Evolutionary conservation across 2,797 vertebrate species (phyloP).

Genomic region (Bovichtus variegatus): DNA sequence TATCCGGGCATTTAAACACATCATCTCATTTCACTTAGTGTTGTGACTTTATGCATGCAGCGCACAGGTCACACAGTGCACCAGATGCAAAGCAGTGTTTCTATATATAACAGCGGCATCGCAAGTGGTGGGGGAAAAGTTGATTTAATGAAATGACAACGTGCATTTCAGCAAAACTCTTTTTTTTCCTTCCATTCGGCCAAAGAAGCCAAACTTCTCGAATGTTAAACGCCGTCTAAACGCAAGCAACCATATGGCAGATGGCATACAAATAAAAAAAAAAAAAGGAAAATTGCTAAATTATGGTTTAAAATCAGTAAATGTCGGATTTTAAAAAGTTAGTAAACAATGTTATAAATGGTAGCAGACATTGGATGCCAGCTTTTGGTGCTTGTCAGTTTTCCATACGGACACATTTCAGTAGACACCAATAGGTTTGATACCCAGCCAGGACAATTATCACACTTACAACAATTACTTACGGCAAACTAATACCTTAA

Average conservation of each 20-base stretch:
- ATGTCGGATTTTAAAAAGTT: not conserved
- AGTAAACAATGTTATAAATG: not conserved
- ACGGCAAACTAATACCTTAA: too few species aligned
- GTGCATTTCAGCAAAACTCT: not conserved
- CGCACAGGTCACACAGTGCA: slow-evolving; percentile 13
- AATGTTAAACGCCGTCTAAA: not conserved
- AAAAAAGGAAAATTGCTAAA: not conserved
- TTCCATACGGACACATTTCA: not conserved
- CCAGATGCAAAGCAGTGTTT: not conserved
- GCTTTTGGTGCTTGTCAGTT: not conserved
- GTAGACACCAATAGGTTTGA: not conserved
- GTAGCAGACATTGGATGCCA: not conserved
- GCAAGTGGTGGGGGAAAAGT: not conserved
- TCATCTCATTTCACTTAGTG: slow-evolving; percentile 10
- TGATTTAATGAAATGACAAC: not conserved
- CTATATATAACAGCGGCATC: not conserved
- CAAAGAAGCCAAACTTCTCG: not conserved
- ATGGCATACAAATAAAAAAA: not conserved
- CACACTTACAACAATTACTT: not conserved
- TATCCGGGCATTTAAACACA: slow-evolving; percentile 24
- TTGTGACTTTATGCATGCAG: not conserved
- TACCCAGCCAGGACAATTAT: not conserved
- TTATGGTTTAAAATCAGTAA: not conserved
- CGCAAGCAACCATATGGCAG: not conserved
- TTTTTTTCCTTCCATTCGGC: not conserved